Evolutionary conservation across 2,888 invertebrate species (phyloP).

Genomic region (Eupithecia abbreviata): DNA sequence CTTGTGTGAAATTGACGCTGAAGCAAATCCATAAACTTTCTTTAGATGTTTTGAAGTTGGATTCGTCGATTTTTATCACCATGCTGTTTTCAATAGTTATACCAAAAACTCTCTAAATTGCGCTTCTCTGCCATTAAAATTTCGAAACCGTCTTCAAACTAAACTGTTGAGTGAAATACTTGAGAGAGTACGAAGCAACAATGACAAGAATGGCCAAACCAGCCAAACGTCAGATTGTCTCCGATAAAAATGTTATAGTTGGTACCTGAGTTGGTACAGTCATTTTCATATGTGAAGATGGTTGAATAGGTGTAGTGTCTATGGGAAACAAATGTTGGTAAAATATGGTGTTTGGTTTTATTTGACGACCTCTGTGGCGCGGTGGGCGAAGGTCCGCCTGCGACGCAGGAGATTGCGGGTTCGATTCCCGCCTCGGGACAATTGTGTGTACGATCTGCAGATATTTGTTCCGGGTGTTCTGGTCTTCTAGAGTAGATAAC

Average conservation of each 20-base stretch:
- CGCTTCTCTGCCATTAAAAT: conserved; percentile 64
- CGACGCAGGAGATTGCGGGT: no score
- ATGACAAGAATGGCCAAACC: conserved; percentile 49
- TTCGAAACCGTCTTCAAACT: conserved; percentile 57
- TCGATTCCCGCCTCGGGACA: no score
- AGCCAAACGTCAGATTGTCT: conserved; percentile 42
- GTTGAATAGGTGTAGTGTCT: neutral
- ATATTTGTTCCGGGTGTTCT: no score
- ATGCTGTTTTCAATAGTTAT: conserved; percentile 64
- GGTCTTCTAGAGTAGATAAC: no score
- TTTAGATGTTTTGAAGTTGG: neutral
- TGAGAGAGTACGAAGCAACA: conserved; percentile 56
- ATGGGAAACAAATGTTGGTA: neutral
- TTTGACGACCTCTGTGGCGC: no score
- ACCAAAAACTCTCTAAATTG: conserved; percentile 62
- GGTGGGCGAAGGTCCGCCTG: no score
- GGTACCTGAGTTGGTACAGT: conserved; percentile 13
- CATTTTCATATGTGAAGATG: neutral
- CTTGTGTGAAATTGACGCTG: neutral
- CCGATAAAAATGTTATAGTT: conserved; percentile 25
- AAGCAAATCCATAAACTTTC: neutral
- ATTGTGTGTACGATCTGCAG: no score
- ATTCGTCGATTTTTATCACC: conserved; percentile 44
- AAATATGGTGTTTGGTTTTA: neutral
- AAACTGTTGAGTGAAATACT: conserved; percentile 58